Percentiles rank a stretch among this genome's conserved stretches.
phyloP scores from a whole-genome alignment of 2,797 vertebrate species.

The Mormyrops attenuatus region DNA sequence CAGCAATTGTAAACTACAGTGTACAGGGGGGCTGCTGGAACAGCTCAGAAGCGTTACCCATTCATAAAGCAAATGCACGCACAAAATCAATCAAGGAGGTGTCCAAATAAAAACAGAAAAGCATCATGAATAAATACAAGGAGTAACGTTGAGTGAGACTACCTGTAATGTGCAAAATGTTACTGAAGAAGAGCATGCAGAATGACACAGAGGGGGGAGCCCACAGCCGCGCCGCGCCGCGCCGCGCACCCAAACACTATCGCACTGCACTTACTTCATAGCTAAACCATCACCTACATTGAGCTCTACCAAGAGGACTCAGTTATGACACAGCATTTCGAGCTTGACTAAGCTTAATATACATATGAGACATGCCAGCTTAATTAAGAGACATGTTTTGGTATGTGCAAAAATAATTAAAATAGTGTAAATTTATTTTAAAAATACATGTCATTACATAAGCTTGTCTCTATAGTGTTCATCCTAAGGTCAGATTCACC shows the following conservation, averaged over 20 bases:
- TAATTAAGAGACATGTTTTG: background rate
- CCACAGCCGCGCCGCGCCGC: background rate
- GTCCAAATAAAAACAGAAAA: conserved; percentile 13
- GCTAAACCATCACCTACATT: background rate
- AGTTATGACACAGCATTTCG: background rate
- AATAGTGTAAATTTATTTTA: background rate
- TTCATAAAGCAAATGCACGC: background rate
- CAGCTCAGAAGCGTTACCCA: background rate
- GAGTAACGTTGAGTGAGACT: background rate
- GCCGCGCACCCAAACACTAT: background rate
- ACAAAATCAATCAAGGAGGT: background rate
- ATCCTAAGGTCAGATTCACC: conserved; percentile 10
- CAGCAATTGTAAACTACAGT: background rate
- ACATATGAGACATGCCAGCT: background rate
- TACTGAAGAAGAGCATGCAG: background rate
- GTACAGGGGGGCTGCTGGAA: background rate
- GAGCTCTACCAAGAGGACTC: background rate
- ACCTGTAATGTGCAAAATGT: conserved; percentile 14
- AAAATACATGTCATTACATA: conserved; percentile 10
- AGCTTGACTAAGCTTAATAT: conserved; percentile 5
- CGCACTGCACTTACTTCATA: background rate
- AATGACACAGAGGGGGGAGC: background rate
- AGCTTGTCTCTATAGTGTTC: background rate
- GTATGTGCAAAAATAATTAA: background rate
- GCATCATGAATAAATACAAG: conserved; percentile 5